Evolutionary conservation across 2,113 vertebrate species (phyloP).

Genomic region (Ceratotherium simum): DNA sequence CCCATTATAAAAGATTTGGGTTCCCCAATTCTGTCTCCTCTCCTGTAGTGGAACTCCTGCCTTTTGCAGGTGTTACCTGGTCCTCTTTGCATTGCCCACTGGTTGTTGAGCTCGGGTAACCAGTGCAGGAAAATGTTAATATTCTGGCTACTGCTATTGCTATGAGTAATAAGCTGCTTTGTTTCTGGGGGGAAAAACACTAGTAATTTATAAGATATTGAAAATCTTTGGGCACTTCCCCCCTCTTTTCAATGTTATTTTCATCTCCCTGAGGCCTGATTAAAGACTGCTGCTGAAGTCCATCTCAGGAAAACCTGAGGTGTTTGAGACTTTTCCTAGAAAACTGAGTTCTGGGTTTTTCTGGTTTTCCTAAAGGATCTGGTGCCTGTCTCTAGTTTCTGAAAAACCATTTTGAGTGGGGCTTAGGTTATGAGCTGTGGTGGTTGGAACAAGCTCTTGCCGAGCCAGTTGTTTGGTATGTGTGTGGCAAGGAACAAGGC

Average conservation of each 20-base stretch:
- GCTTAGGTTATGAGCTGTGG: not conserved
- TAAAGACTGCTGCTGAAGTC: not conserved
- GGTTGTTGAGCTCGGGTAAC: not conserved
- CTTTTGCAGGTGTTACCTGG: fast-evolving
- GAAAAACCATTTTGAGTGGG: not conserved
- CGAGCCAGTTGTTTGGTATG: not conserved
- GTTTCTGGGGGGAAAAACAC: not conserved
- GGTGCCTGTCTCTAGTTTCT: not conserved
- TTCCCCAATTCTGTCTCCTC: not conserved
- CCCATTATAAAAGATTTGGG: not conserved
- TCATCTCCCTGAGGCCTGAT: not conserved
- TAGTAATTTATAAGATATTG: not conserved
- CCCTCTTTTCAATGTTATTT: not conserved
- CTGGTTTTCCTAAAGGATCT: not conserved
- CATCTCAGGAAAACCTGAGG: not conserved
- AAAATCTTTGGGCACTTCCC: not conserved
- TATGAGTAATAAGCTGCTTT: not conserved
- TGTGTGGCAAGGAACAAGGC: not conserved
- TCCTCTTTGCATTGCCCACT: not conserved
- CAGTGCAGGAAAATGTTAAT: not conserved
- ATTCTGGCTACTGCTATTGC: not conserved
- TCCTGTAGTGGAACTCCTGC: not conserved
- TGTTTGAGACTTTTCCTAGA: conserved; percentile 36
- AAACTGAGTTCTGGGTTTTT: conserved; percentile 30
- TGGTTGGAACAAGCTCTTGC: not conserved